These are phyloP conservation scores for Pelobates fuscus DNA, from an alignment of 2,113 vertebrate genomes.

Conservation along the genomic window DNA sequence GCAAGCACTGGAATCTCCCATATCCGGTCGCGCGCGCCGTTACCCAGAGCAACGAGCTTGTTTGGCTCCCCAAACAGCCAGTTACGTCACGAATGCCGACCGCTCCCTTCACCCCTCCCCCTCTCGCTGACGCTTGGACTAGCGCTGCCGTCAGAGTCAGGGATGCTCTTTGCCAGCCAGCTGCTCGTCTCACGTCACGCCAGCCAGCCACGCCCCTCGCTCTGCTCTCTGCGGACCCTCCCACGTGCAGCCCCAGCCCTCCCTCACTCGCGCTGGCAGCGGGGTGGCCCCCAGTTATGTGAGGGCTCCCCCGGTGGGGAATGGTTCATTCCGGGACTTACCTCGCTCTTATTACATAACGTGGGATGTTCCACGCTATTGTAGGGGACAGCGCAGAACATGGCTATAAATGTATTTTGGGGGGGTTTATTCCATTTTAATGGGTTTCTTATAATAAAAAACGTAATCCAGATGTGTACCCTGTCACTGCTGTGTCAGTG, in stretches of 20 bases:
- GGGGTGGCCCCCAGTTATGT: constrained; percentile 1
- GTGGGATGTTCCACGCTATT: too few species aligned
- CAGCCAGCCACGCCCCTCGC: constrained; percentile 55
- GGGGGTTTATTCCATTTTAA: too few species aligned
- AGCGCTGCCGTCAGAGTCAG: constrained; percentile 58
- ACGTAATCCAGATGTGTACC: too few species aligned
- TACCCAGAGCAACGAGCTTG: not conserved
- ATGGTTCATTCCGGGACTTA: not conserved
- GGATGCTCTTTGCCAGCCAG: constrained; percentile 63
- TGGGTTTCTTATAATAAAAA: too few species aligned
- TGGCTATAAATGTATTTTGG: too few species aligned
- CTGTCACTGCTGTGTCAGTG: too few species aligned
- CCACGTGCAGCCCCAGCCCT: constrained; percentile 4
- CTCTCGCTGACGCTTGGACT: constrained; percentile 20
- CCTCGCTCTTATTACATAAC: not conserved
- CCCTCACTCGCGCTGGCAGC: constrained; percentile 31
- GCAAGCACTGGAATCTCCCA: not conserved
- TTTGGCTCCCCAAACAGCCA: constrained; percentile 26
- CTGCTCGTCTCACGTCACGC: constrained; percentile 66
- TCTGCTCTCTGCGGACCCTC: constrained; percentile 25
- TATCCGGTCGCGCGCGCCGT: constrained; percentile 23
- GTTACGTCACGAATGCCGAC: constrained; percentile 9
- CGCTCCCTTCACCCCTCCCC: constrained; percentile 17
- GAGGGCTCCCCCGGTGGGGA: not conserved
- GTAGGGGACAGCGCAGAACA: too few species aligned